Conservation (phyloP, 1,140 invertebrate species). For the Drosophila ogumai region DNA sequence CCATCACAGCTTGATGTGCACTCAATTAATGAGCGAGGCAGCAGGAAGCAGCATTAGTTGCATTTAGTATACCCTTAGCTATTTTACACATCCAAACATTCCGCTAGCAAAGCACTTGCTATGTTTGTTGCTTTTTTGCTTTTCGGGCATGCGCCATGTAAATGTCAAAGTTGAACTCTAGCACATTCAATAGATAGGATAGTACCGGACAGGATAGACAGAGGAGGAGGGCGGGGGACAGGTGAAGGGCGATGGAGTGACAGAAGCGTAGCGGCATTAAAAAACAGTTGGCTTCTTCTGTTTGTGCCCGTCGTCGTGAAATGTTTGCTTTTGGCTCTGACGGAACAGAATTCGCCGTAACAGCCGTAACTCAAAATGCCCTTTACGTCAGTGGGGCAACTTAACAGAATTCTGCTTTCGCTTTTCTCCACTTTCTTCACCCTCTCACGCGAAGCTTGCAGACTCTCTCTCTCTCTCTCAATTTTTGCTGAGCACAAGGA, state of each 20-base stretch:
- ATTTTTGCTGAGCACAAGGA: constrained; percentile 21
- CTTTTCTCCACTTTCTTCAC: neutral
- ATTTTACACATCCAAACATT: neutral
- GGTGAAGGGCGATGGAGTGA: constrained; percentile 5
- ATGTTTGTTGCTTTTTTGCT: neutral
- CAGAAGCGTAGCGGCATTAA: constrained; percentile 10
- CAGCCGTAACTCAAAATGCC: constrained; percentile 11
- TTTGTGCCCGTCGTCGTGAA: constrained; percentile 43
- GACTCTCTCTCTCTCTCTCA: neutral
- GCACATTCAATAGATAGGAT: constrained; percentile 22
- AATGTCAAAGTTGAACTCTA: constrained; percentile 74
- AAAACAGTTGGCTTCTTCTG: constrained; percentile 36
- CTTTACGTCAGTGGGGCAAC: constrained; percentile 21
- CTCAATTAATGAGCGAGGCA: constrained; percentile 21
- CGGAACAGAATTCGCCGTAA: constrained; percentile 13
- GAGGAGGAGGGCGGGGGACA: neutral
- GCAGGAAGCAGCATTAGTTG: neutral
- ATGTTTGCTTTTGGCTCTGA: constrained; percentile 44
- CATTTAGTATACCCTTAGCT: constrained; percentile 11
- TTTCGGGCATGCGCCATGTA: constrained; percentile 39
- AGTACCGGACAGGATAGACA: neutral
- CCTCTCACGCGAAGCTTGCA: constrained; percentile 14
- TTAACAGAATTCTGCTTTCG: constrained; percentile 5
- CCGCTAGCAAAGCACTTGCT: constrained; percentile 1
- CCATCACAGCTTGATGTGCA: constrained; percentile 2